Base-by-base conservation (phyloP, 1,140 invertebrate species). In the Araneus ventricosus region DNA sequence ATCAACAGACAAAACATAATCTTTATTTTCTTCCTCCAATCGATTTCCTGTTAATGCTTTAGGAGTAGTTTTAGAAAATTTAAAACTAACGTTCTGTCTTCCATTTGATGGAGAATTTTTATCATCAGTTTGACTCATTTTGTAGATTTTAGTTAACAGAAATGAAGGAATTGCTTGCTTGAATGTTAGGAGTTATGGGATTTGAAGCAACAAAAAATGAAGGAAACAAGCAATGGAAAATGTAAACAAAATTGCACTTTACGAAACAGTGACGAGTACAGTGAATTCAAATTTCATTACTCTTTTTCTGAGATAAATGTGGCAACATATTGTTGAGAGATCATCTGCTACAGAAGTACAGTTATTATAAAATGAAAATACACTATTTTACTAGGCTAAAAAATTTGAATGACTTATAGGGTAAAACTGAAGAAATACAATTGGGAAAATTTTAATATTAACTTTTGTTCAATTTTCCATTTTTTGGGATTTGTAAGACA, bases 1-100 rank as follows among this genome's bases (percentile, higher is more conserved):
- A 59, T 94, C 89, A 37, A 94, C 89, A 39, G 93, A 70, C 45
- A 41, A 88, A n/a, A 94, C 80, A 39, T 80, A 94, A 94, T 94
- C 94, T 41, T 88, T 94, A 8, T 80, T 82, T 24, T 37, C 45
- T 37, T 90, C 80, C 80, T 93, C 80, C n/a, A 88, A 59, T 88
- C 30, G 41, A 75, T 88, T 88, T 41, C 87, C 87, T 27, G 63
- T 61, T 45, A 75, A 75, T 22, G 39, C 8, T 75, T 88, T 88
- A 4, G 87, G 17, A 27, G 87, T 30, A 67, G 3, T 88, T 70
- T 88, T 88, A 10, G 61, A 75, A 45, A 88, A 88, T 75, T 88
- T 88, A 30, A 88, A 88, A 70, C 87, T 88, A 14, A 88, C 87
- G 52, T 88, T 88, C 70, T 88, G 87, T 17, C 87, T 67, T 22